Evolutionary conservation across 2,797 vertebrate genomes (phyloP), one percentile per base, ranked within the genome.

Genomic region (Falco peregrinus): DNA sequence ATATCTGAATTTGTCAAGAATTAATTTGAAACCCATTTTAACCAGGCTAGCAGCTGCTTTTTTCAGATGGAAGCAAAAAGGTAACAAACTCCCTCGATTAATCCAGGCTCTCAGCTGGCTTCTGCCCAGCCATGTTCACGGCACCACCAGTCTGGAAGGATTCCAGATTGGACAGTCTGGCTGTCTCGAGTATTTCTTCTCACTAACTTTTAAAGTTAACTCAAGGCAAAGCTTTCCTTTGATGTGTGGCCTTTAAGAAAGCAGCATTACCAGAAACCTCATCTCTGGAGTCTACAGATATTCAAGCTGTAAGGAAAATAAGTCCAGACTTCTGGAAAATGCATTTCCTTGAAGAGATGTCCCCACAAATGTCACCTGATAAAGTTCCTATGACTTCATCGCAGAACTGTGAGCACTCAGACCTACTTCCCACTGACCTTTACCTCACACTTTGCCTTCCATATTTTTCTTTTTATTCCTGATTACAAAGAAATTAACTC

Each of bases 1-100:
- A 26, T 76, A 80, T 56, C 67, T 74, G 64, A 95, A 80, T 97
- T 95, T 95, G 68, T 96, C 82, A 94, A 90, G 63, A 94, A 91
- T 94, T 53, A 80, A 81, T 73, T 59, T 93, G 84, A 95, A 97
- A 91, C 68, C 65, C 61, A 28, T 84, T 96, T 96, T 95, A 82
- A 48, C 28, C 83, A 64, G 29, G 35, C 35, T 51, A 64, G 29
- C 56, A 70, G n/a, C 43, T 88, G 17, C 28, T 84, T 20, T 12
- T 41, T 68, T 70, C 57, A 71, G 57, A 75, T 0, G 0, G 20
- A 85, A 86, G 14, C 19, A 35, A 87, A 79, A 84, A 77, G 33
- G 9, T 37, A 78, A 75, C 10, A 82, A 90, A 54, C 14, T 80
- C 10, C 17, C n/a, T 14, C 3, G 2, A 8, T 5, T 9, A 87